phyloP scores from a whole-genome alignment of 2,888 invertebrate genomes.

The Lumbricus terrestris region DNA sequence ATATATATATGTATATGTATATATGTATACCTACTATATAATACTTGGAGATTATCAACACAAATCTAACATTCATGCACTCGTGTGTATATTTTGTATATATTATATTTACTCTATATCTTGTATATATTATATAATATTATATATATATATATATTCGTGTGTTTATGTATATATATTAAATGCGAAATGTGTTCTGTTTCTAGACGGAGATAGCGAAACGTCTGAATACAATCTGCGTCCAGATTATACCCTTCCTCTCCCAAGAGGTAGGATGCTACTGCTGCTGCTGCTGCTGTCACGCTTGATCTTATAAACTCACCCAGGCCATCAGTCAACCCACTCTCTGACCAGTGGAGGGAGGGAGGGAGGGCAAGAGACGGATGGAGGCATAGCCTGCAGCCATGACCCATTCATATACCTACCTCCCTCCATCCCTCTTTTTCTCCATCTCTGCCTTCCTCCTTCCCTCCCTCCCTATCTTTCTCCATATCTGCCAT shows the following conservation, averaged over 20 bases:
- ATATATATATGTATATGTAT: background rate
- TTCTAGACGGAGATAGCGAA: constrained; percentile 94
- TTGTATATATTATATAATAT: background rate
- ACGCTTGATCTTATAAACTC: background rate
- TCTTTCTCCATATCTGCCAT: background rate
- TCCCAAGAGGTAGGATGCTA: constrained; percentile 62
- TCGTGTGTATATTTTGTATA: no score
- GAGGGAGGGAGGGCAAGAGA: no score
- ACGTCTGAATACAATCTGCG: constrained; percentile 91
- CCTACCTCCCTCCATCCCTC: background rate
- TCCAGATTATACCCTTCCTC: constrained; percentile 90
- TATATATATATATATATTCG: background rate
- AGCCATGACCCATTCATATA: no score
- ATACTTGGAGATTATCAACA: no score
- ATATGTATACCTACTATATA: background rate
- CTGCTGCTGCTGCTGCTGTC: background rate
- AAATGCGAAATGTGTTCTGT: constrained; percentile 3
- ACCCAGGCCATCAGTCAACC: background rate
- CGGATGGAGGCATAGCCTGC: no score
- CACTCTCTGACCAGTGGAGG: no score
- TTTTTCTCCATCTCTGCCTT: background rate
- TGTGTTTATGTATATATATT: background rate
- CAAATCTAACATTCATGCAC: no score
- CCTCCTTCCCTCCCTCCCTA: background rate
- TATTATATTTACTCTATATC: no score